Evolutionary conservation across 2,113 vertebrate genomes (phyloP), one percentile per base, ranked within the genome.

Genomic region (Cinclus cinclus): DNA sequence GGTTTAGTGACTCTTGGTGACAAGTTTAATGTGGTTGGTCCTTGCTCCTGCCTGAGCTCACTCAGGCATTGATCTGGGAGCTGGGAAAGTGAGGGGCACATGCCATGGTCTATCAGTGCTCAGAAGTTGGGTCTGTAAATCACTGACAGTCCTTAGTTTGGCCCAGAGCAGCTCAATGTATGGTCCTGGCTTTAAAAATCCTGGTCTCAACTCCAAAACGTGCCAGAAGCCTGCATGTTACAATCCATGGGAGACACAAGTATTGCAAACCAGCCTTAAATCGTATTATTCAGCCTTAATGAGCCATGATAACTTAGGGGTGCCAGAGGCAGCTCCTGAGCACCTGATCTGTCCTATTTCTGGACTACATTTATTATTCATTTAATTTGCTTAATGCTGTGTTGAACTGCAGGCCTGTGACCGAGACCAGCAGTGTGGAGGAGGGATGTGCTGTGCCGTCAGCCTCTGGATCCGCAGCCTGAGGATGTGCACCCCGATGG

Each of bases 401-500:
- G 3, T 97, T 90, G 55, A 49, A 17, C 94, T 95, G 11, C 97
- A 98, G 98, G 98, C 99, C 85, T 99, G 99, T 6, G 98, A 99
- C 50, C 98, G 94, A 78, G 99, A 99, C 96, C 95, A 97, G 49
- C 99, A 99, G 97, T 99, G 99, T 18, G 98, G 98, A 19, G 98
- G 94, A n/a, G 97, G 98, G 83, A 99, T 98, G 98, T 99, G 99
- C 94, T 99, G 99, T 9, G 99, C 99, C 0, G 97, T 99, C 19
- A 99, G 99, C 90, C 97, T 99, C 96, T 99, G 99, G 99, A 98
- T 99, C 82, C 98, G 98, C 89, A 99, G 98, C 96, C 98, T 99
- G 74, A 97, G 98, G 15, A 99, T 99, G 97, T 99, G 99, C 91
- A 98, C 98, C 4, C 98, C 99, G 0, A 98, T 99, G 99, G 99